A percentile compares a stretch with the other conserved stretches of the same genome.
Evolutionary conservation across 2,113 vertebrate genomes (phyloP).

Genomic region (Bungarus multicinctus): DNA sequence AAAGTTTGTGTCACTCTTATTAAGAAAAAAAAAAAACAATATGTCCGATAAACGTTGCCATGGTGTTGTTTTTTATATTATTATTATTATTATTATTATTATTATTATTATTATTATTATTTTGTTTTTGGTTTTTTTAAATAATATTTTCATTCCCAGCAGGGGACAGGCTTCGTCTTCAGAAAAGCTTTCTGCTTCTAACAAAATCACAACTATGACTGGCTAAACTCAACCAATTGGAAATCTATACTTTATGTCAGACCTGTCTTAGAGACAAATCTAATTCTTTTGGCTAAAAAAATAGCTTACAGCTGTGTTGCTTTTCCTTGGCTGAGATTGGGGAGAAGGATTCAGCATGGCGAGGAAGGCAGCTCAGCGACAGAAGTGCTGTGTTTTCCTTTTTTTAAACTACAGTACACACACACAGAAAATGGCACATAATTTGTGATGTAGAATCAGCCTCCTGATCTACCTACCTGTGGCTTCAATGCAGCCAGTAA

Average conservation of each 20-base stretch:
- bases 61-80: too few species aligned
- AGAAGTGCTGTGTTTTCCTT: slow-evolving; percentile 53
- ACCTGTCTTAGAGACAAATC: slow-evolving; percentile 65
- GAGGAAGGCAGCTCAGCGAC: slow-evolving; percentile 57
- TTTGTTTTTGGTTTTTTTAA: neutral
- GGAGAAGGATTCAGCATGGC: slow-evolving; percentile 62
- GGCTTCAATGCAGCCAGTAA: neutral
- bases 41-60: neutral
- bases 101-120: too few species aligned
- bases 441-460: neutral
- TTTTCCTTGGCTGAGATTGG: slow-evolving; percentile 65
- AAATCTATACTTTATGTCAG: slow-evolving; percentile 73
- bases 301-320: slow-evolving; percentile 59
- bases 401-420: slow-evolving; percentile 28
- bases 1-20: neutral
- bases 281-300: slow-evolving; percentile 69
- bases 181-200: slow-evolving; percentile 44
- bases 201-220: slow-evolving; percentile 61
- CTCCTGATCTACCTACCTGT: neutral
- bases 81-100: too few species aligned
- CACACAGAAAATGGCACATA: neutral
- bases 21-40: neutral
- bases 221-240: slow-evolving; percentile 63
- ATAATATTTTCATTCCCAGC: slow-evolving; percentile 39
- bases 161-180: slow-evolving; percentile 59